Percentiles rank a stretch among this genome's conserved stretches.
Conservation (phyloP, 2,888 invertebrate genomes). For the Pristionchus exspectatus region DNA sequence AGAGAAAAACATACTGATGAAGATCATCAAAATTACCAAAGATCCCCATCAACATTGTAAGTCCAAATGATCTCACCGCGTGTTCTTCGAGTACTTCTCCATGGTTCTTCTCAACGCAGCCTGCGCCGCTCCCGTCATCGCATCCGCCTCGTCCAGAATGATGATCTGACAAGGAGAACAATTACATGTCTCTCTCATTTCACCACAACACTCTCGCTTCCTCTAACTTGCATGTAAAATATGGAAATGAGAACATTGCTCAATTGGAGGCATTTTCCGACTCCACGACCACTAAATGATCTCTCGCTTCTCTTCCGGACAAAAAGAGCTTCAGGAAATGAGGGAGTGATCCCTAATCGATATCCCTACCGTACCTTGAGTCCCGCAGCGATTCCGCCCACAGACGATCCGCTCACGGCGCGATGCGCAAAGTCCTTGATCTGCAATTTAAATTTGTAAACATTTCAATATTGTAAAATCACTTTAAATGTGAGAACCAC, state of each 20-base stretch:
- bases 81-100: slow-evolving; percentile 93
- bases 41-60: too few species aligned
- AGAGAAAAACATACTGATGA: too few species aligned
- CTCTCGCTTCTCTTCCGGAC: too few species aligned
- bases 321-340: too few species aligned
- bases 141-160: slow-evolving; percentile 98
- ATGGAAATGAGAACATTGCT: too few species aligned
- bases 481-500: too few species aligned
- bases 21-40: too few species aligned
- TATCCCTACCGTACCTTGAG: slow-evolving; percentile 86
- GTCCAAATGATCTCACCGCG: slow-evolving; percentile 55
- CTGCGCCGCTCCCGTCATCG: slow-evolving; percentile 97
- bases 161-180: slow-evolving; percentile 80
- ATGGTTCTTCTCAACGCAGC: slow-evolving; percentile 96
- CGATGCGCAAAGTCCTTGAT: slow-evolving; percentile 95
- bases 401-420: slow-evolving; percentile 83
- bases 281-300: too few species aligned
- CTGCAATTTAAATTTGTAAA: slow-evolving; percentile 62
- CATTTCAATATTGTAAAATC: not conserved
- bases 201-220: too few species aligned
- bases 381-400: slow-evolving; percentile 81
- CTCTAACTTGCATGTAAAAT: too few species aligned
- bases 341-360: not conserved
- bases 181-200: too few species aligned
- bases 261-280: too few species aligned